Conservation (phyloP, 2,888 invertebrate genomes). For the Phyllotreta striolata region DNA sequence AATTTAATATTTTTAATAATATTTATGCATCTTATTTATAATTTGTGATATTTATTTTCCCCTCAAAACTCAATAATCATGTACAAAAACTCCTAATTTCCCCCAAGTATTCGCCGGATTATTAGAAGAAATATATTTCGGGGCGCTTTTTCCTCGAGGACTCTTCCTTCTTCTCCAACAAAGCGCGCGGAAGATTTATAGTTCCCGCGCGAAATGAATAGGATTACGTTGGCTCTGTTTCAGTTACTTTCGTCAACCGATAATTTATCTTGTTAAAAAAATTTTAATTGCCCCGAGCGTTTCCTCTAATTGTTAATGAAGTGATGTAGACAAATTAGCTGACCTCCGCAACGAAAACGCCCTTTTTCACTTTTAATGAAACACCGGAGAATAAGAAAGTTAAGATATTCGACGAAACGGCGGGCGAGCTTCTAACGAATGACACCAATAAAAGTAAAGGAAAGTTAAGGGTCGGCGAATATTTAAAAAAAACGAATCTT, state of each 20-base stretch:
- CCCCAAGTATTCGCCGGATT: conserved; percentile 4
- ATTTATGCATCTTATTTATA: too few relatives aligned
- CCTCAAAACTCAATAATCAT: background rate
- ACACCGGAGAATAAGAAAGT: background rate
- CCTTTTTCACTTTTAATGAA: conserved; percentile 2
- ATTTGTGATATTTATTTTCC: background rate
- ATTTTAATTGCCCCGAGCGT: conserved; percentile 22
- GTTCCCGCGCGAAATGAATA: conserved; percentile 28
- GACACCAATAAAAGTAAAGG: too few relatives aligned
- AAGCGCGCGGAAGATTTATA: conserved; percentile 25
- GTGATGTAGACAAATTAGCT: conserved; percentile 21
- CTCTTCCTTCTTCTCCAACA: conserved; percentile 14
- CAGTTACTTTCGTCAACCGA: conserved; percentile 26
- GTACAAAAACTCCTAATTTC: conserved; percentile 2
- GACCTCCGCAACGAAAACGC: background rate
- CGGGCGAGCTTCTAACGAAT: too few relatives aligned
- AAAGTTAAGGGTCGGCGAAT: too few relatives aligned
- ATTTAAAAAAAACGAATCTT: too few relatives aligned
- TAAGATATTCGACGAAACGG: too few relatives aligned
- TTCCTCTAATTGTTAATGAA: conserved; percentile 25
- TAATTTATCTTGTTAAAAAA: conserved; percentile 30
- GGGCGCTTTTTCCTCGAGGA: conserved; percentile 7
- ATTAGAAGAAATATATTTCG: conserved; percentile 22
- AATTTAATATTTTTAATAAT: too few relatives aligned
- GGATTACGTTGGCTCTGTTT: conserved; percentile 23